These are phyloP conservation scores for Eospalax fontanierii DNA, from an alignment of 2,797 vertebrate species.

Conservation along the genomic window DNA sequence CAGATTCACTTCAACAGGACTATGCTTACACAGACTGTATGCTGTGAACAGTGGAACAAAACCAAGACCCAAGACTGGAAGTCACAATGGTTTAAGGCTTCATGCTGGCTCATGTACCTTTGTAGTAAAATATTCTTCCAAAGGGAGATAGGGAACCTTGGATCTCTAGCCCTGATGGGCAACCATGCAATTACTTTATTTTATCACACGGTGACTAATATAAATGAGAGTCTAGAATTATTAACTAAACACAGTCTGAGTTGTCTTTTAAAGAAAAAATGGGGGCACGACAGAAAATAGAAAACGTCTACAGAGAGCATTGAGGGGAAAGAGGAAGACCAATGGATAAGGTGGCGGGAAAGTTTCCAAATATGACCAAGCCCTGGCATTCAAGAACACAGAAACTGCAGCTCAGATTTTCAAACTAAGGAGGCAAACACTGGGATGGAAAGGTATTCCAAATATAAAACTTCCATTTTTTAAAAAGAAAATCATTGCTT, in stretches of 20 bases:
- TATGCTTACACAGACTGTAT: not conserved
- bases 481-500: slow-evolving; percentile 1
- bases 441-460: not conserved
- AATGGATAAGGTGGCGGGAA: not conserved
- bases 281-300: slow-evolving; percentile 50
- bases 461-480: not conserved
- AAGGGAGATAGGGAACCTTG: not conserved
- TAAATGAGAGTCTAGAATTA: not conserved
- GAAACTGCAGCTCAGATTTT: slow-evolving; percentile 29
- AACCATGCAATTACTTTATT: not conserved
- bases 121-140: slow-evolving; percentile 1
- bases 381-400: not conserved
- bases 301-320: not conserved
- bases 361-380: not conserved
- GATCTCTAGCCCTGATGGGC: not conserved
- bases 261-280: not conserved
- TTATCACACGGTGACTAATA: slow-evolving; percentile 11
- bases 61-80: not conserved
- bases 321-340: slow-evolving; percentile 2
- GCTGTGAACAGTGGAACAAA: not conserved
- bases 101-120: not conserved
- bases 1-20: not conserved
- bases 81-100: slow-evolving; percentile 10
- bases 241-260: not conserved
- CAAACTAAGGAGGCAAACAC: not conserved